A percentile compares a stretch with the other conserved stretches of the same genome.
phyloP scores from a whole-genome alignment of 2,113 vertebrate genomes.

The Cebus imitator region DNA sequence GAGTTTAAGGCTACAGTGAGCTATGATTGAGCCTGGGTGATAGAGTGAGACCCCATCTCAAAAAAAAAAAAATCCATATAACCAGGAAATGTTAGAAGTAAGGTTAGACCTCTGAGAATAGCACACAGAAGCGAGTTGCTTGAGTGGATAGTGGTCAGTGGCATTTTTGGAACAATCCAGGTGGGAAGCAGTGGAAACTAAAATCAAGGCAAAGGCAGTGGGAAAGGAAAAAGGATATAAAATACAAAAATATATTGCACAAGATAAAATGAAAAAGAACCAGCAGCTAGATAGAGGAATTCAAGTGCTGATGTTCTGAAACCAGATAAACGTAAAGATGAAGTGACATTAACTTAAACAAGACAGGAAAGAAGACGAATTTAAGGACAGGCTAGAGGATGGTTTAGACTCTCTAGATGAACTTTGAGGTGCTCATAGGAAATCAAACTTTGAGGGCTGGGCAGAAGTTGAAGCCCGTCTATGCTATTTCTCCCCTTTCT shows the following conservation, averaged over 20 bases:
- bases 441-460: background rate
- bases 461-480: background rate
- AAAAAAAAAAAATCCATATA: background rate
- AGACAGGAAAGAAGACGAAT: background rate
- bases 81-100: background rate
- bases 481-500: background rate
- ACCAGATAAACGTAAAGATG: background rate
- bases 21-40: too few species aligned
- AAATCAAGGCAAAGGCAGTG: background rate
- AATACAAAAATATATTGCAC: background rate
- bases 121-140: fast-evolving
- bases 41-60: too few species aligned
- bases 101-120: background rate
- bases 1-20: too few species aligned
- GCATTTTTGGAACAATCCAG: background rate
- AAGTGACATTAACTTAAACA: background rate
- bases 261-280: background rate
- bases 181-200: background rate
- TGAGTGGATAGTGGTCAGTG: background rate
- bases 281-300: background rate
- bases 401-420: background rate
- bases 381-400: background rate
- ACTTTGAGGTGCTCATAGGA: background rate
- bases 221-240: background rate
- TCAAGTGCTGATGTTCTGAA: background rate